These are phyloP conservation scores for Epinephelus cyanopodus DNA, from an alignment of 2,113 vertebrate species.

Conservation along the genomic window DNA sequence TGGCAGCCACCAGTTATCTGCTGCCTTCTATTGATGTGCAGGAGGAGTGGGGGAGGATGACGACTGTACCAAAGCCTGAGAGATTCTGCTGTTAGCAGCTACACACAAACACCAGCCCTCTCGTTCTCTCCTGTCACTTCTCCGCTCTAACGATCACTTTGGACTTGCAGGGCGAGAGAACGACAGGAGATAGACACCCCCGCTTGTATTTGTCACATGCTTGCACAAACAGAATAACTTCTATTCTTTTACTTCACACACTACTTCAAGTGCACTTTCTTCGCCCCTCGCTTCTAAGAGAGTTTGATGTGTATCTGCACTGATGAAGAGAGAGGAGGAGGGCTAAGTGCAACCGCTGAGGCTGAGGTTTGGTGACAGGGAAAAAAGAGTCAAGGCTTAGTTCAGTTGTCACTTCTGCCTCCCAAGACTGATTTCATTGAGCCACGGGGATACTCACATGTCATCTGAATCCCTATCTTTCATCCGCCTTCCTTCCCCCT, in stretches of 20 bases:
- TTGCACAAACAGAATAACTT: constrained; percentile 20
- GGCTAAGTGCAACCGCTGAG: neutral
- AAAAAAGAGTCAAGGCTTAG: neutral
- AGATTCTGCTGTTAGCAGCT: constrained; percentile 54
- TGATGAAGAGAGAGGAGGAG: constrained; percentile 30
- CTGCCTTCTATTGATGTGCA: constrained; percentile 45
- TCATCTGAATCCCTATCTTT: constrained; percentile 42
- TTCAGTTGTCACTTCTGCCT: constrained; percentile 43
- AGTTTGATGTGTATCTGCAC: constrained; percentile 51
- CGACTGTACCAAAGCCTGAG: constrained; percentile 50
- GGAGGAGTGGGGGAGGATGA: constrained; percentile 54
- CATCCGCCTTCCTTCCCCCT: constrained; percentile 25
- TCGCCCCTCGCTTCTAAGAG: constrained; percentile 11
- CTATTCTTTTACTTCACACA: neutral
- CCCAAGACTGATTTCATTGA: constrained; percentile 44
- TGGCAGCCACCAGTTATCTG: constrained; percentile 38
- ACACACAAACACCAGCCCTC: constrained; percentile 11
- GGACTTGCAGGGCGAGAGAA: neutral
- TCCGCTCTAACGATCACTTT: constrained; percentile 11
- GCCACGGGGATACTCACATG: constrained; percentile 51
- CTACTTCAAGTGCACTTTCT: constrained; percentile 18
- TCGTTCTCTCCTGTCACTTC: constrained; percentile 17
- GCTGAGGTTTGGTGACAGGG: constrained; percentile 1
- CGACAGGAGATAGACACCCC: neutral
- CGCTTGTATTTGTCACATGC: constrained; percentile 14